A percentile compares a stretch with the other conserved stretches of the same genome.
These are phyloP conservation scores for Meandrusa payeni DNA, from an alignment of 2,888 invertebrate genomes.

Conservation along the genomic window DNA sequence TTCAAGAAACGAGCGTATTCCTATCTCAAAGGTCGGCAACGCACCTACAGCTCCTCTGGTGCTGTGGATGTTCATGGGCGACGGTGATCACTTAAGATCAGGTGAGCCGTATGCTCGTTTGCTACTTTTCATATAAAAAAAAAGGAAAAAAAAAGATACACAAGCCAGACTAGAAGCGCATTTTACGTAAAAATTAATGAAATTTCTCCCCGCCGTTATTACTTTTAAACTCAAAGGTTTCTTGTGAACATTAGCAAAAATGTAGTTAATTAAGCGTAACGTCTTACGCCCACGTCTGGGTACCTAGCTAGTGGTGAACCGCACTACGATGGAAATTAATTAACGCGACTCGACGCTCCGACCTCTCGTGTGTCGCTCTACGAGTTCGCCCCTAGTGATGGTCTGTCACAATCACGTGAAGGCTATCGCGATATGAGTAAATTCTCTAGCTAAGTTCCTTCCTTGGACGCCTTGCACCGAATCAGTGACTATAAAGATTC, in stretches of 20 bases:
- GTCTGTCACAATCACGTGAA: no score
- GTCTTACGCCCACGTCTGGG: conserved; percentile 14
- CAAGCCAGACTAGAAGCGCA: conserved; percentile 6
- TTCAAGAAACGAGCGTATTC: no score
- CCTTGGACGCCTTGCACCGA: no score
- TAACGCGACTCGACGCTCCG: conserved; percentile 10
- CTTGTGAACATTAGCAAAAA: conserved; percentile 13
- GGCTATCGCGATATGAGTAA: no score
- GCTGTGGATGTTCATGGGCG: no score
- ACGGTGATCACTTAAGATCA: no score
- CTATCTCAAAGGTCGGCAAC: no score
- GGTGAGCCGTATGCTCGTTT: no score
- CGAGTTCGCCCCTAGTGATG: conserved; percentile 9
- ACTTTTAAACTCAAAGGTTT: conserved; percentile 14
- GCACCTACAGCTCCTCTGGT: no score
- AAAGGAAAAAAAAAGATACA: no score
- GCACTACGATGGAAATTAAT: conserved; percentile 21
- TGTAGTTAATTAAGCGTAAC: conserved; percentile 22
- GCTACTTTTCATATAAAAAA: no score
- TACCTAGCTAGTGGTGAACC: conserved; percentile 22
- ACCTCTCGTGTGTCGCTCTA: conserved; percentile 13
- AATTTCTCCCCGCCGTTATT: conserved; percentile 5
- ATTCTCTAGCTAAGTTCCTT: neutral
- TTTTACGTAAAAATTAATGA: conserved; percentile 11
- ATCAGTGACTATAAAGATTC: no score